Conservation (phyloP, 1,140 invertebrate genomes). For the Saxidomus purpurata region DNA sequence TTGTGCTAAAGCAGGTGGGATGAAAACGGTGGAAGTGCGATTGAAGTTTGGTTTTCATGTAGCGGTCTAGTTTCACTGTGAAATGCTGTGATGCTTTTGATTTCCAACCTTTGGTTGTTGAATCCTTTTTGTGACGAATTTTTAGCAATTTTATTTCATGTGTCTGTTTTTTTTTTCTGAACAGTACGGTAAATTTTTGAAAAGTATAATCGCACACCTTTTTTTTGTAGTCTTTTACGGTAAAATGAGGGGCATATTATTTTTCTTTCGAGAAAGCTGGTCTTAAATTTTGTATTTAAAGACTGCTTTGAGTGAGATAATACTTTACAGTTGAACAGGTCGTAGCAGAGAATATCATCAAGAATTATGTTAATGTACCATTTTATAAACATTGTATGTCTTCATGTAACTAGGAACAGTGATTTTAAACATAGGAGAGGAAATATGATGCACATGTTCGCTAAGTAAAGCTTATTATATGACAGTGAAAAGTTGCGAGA, state of each 20-base stretch:
- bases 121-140: conserved; percentile 7
- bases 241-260: neutral
- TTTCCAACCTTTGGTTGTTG: conserved; percentile 9
- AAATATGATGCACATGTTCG: neutral
- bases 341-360: conserved; percentile 3
- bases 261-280: neutral
- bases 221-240: neutral
- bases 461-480: neutral
- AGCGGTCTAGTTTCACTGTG: conserved; percentile 2
- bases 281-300: neutral
- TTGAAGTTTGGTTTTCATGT: neutral
- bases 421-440: neutral
- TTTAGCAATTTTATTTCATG: conserved; percentile 20
- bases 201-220: neutral
- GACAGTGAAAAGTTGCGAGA: neutral
- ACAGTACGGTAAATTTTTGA: neutral
- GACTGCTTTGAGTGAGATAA: neutral
- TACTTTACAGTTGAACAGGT: neutral
- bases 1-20: no score
- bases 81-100: conserved; percentile 8
- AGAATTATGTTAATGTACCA: neutral
- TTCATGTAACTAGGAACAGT: neutral
- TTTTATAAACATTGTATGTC: neutral
- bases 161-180: neutral
- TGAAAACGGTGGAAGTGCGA: no score